phyloP scores from a whole-genome alignment of 1,140 invertebrate species.

The Neomicropteryx cornuta region DNA sequence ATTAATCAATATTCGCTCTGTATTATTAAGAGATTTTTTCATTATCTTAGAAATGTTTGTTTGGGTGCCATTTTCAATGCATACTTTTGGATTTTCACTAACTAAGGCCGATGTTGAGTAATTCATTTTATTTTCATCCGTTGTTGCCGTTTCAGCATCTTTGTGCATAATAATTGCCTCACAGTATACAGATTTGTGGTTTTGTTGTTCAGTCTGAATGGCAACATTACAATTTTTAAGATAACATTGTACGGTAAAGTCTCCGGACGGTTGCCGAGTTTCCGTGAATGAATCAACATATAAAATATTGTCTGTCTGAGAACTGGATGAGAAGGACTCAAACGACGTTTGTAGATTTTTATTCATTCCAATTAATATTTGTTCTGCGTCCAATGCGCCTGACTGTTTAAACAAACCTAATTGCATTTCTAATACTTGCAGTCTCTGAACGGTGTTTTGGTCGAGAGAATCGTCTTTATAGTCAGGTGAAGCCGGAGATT shows the following conservation, averaged over 20 bases:
- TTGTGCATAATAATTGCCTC: too few species aligned
- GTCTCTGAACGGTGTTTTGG: constrained; percentile 20
- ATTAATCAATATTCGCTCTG: too few species aligned
- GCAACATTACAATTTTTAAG: constrained; percentile 16
- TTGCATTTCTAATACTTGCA: constrained; percentile 32
- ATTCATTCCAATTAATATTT: constrained; percentile 28
- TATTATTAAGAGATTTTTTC: too few species aligned
- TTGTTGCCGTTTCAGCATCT: too few species aligned
- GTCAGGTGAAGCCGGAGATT: constrained; percentile 16
- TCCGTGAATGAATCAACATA: constrained; percentile 27
- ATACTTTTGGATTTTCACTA: too few species aligned
- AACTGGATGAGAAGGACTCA: constrained; percentile 29
- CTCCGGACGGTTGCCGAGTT: constrained; percentile 28
- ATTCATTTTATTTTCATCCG: too few species aligned
- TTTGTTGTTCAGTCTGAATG: constrained; percentile 26
- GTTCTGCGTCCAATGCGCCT: constrained; percentile 26
- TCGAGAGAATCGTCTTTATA: constrained; percentile 20
- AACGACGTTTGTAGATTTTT: constrained; percentile 26
- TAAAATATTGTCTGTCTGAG: constrained; percentile 32
- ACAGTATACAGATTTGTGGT: too few species aligned
- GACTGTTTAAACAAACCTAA: constrained; percentile 27
- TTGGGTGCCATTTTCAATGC: too few species aligned
- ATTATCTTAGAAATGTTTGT: too few species aligned
- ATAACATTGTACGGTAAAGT: constrained; percentile 25
- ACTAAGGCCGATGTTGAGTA: too few species aligned